phyloP scores from a whole-genome alignment of 2,888 invertebrate genomes.

The Drosophila merina region DNA sequence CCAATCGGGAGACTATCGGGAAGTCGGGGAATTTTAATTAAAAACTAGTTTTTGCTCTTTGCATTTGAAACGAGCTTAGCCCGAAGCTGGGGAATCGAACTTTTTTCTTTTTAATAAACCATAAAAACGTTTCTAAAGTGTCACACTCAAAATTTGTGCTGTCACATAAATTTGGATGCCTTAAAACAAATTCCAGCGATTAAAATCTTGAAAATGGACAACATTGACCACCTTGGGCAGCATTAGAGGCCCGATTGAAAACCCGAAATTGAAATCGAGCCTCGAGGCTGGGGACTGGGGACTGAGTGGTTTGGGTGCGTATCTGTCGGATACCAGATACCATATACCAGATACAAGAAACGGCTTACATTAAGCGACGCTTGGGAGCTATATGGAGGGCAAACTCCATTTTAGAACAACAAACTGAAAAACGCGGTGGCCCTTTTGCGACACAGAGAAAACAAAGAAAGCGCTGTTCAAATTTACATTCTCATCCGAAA shows the following conservation, averaged over 20 bases:
- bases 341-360: not conserved
- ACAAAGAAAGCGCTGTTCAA: slow-evolving; percentile 51
- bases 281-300: slow-evolving; percentile 8
- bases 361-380: slow-evolving; percentile 38
- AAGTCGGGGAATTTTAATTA: slow-evolving; percentile 44
- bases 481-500: slow-evolving; percentile 50
- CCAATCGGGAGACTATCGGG: slow-evolving; percentile 2
- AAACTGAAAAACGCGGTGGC: slow-evolving; percentile 18
- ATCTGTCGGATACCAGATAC: slow-evolving; percentile 26
- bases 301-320: slow-evolving; percentile 40
- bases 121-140: slow-evolving; percentile 67
- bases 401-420: slow-evolving; percentile 32
- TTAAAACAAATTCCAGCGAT: slow-evolving; percentile 60
- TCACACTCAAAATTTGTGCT: slow-evolving; percentile 66
- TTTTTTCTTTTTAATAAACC: slow-evolving; percentile 53
- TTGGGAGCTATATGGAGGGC: slow-evolving; percentile 7
- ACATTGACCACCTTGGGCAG: slow-evolving; percentile 29
- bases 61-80: slow-evolving; percentile 42
- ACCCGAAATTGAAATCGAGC: slow-evolving; percentile 26
- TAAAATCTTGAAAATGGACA: slow-evolving; percentile 50
- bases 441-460: slow-evolving; percentile 36
- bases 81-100: slow-evolving; percentile 29
- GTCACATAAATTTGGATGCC: slow-evolving; percentile 70
- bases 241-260: slow-evolving; percentile 27
- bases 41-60: slow-evolving; percentile 58